Base-by-base conservation (phyloP, 2,888 invertebrate species). In the Eretmocerus hayati region DNA sequence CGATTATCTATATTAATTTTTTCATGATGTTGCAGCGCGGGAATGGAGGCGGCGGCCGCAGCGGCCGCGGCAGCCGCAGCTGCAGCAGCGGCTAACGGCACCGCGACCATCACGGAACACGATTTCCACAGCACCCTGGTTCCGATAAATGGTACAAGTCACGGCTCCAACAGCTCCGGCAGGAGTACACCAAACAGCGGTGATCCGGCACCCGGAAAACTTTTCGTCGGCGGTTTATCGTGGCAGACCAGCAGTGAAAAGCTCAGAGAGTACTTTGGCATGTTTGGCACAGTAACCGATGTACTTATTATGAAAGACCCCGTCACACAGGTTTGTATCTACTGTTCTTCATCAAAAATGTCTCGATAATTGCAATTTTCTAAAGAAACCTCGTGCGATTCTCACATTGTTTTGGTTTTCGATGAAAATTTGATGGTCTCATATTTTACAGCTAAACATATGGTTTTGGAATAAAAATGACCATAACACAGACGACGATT, bases 221-320 rank as follows among this genome's bases (percentile, higher is more conserved):
- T 91, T 42, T 91, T 91, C 65, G 91, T 91, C 41, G 91, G 91
- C 4, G 92, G 92, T 0, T 81, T 92, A 53, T 90, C 90, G 71
- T 92, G 91, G 91, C 90, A 91, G 75, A 92, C 92, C 16, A 89
- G 90, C 65, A 86, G 88, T 47, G 91, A 92, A 72, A 92, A 90
- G 72, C 81, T 92, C n/a, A 77, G 88, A 62, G 90, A 91, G 64
- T 92, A 92, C 73, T 92, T 92, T 62, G 87, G 88, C 48, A 89
- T 90, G 85, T 92, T 90, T 63, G 92, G 92, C 50, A 84, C 86
- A 5, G 90, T 92, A 58, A 87, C 90, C 26, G 91, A 92, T 70
- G 91, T 92, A 48, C 81, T 91, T 55, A 91, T 92, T 64, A 91
- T 92, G 91, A 91, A 91, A 76, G 91, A 92, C 73, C 91, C 91